Percentiles rank a stretch among this genome's conserved stretches.
Conservation (phyloP, 1,140 invertebrate genomes). For the Drosophila bipectinata region DNA sequence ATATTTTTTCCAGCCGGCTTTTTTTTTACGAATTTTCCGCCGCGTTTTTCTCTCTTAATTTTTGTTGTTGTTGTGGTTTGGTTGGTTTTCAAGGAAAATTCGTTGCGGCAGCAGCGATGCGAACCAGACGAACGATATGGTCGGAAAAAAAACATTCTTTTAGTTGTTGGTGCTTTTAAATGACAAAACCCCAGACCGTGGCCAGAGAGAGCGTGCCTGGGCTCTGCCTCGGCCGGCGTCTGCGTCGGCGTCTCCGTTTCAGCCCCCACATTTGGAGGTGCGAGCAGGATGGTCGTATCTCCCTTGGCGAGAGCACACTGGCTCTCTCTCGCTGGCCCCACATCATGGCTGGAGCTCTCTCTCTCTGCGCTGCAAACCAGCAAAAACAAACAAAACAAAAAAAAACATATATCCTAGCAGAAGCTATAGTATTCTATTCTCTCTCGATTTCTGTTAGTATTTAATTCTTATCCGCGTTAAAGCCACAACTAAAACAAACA, state of each 20-base stretch:
- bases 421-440: conserved; percentile 6
- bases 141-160: conserved; percentile 3
- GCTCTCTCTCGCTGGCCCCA: conserved; percentile 7
- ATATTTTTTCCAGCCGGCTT: not conserved
- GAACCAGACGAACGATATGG: not conserved
- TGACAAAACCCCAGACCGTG: conserved; percentile 1
- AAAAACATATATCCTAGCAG: too few species aligned
- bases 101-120: not conserved
- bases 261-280: conserved; percentile 28
- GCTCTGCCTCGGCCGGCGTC: not conserved
- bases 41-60: not conserved
- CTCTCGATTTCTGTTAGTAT: not conserved
- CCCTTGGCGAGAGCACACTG: not conserved
- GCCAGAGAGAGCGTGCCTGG: not conserved
- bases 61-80: not conserved
- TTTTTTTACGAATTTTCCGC: not conserved
- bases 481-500: conserved; percentile 15
- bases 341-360: conserved; percentile 19
- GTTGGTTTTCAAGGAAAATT: not conserved
- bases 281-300: conserved; percentile 15
- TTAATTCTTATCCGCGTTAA: conserved; percentile 1
- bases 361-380: not conserved
- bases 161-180: conserved; percentile 6
- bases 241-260: conserved; percentile 20
- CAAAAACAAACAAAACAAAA: too few species aligned